Conservation (phyloP, 2,888 invertebrate species). For the Stegana nigrithorax region DNA sequence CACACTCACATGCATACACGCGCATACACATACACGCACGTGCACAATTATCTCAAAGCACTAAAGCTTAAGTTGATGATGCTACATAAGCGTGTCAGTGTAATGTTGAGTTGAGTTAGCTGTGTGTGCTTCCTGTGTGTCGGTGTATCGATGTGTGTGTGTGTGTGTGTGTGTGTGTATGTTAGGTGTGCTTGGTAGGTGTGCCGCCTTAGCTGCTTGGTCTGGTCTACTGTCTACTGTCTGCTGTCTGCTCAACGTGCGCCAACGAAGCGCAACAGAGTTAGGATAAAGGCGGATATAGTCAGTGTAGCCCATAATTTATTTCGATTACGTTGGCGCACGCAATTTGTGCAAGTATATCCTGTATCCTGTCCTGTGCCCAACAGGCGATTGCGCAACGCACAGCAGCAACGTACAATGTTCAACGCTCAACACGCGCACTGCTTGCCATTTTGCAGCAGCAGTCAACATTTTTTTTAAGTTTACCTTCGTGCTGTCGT, state of each 20-base stretch:
- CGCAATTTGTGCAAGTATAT: slow-evolving; percentile 56
- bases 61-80: slow-evolving; percentile 26
- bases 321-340: slow-evolving; percentile 57
- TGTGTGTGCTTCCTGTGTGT: too few relatives aligned
- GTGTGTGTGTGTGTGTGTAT: too few relatives aligned
- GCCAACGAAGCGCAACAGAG: slow-evolving; percentile 24
- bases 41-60: slow-evolving; percentile 43
- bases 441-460: too few relatives aligned
- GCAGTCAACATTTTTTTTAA: too few relatives aligned
- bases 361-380: too few relatives aligned
- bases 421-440: too few relatives aligned
- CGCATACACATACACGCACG: slow-evolving; percentile 1
- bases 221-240: not conserved
- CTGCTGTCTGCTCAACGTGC: not conserved
- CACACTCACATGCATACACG: slow-evolving; percentile 31
- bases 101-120: too few relatives aligned
- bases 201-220: not conserved
- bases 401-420: too few relatives aligned
- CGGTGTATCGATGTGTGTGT: too few relatives aligned
- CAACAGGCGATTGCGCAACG: too few relatives aligned
- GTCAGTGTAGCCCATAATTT: slow-evolving; percentile 53
- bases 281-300: slow-evolving; percentile 4
- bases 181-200: not conserved
- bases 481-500: too few relatives aligned
- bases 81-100: too few relatives aligned